Conservation (phyloP, 1,140 invertebrate genomes). For the Pseudomyrmex sp. region DNA sequence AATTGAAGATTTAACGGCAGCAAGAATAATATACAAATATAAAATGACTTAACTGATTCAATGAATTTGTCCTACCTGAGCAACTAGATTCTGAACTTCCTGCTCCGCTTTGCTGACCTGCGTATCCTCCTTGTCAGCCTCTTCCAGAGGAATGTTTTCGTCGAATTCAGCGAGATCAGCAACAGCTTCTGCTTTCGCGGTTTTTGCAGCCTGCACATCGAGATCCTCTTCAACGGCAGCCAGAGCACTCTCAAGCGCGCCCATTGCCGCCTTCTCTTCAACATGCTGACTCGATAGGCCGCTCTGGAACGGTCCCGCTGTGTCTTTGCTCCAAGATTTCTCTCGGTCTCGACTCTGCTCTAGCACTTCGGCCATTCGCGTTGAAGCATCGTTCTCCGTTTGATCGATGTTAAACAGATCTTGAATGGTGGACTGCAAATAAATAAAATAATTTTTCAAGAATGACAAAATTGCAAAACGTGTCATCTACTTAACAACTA, state of each 20-base stretch:
- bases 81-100: constrained; percentile 92
- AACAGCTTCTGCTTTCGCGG: constrained; percentile 95
- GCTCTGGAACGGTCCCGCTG: constrained; percentile 33
- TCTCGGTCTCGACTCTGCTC: constrained; percentile 85
- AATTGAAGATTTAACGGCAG: too few species aligned
- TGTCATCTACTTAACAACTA: not conserved
- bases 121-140: constrained; percentile 87
- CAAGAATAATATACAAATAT: not conserved
- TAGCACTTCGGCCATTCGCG: constrained; percentile 88
- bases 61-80: constrained; percentile 88
- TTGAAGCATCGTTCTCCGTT: constrained; percentile 87
- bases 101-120: constrained; percentile 93
- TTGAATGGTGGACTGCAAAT: constrained; percentile 92
- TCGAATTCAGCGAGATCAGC: constrained; percentile 98
- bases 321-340: constrained; percentile 76
- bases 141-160: constrained; percentile 96
- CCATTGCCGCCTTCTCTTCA: constrained; percentile 88
- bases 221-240: constrained; percentile 97
- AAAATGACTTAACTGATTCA: not conserved
- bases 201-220: constrained; percentile 95
- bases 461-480: not conserved
- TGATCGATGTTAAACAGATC: constrained; percentile 95
- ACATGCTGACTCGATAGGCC: constrained; percentile 63
- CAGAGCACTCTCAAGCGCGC: constrained; percentile 92
- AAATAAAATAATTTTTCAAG: constrained; percentile 3